These are phyloP conservation scores for Upupa epops DNA, from an alignment of 2,113 vertebrate genomes.

Conservation along the genomic window DNA sequence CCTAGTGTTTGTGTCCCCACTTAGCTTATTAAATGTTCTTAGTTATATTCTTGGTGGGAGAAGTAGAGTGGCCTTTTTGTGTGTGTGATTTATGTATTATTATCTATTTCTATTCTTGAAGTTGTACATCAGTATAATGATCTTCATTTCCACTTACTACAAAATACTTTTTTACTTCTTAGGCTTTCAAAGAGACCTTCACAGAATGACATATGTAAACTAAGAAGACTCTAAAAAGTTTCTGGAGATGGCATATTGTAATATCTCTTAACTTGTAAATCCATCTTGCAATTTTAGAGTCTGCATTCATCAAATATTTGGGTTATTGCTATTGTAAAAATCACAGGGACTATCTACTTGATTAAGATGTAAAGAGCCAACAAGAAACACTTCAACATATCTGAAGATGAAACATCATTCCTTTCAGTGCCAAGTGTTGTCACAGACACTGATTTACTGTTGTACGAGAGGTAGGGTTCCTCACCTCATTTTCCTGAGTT, in stretches of 20 bases:
- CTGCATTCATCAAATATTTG: neutral
- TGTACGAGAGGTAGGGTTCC: neutral
- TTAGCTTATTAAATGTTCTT: neutral
- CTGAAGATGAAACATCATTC: neutral
- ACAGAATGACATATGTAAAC: neutral
- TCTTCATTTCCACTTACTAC: neutral
- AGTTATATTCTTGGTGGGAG: neutral
- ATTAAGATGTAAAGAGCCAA: neutral
- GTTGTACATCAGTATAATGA: neutral
- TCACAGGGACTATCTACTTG: neutral
- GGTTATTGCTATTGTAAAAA: neutral
- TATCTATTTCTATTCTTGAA: neutral
- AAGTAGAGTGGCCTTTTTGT: fast-evolving
- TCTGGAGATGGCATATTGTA: neutral
- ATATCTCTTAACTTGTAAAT: neutral
- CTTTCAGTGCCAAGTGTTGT: neutral
- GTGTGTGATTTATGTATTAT: neutral
- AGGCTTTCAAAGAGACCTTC: neutral
- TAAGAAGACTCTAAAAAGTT: neutral
- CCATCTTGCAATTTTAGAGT: neutral
- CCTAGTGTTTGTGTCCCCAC: neutral
- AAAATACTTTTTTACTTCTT: neutral
- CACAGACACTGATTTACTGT: neutral
- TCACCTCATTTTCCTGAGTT: neutral
- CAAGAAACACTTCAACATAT: neutral